Evolutionary conservation across 2,888 invertebrate species (phyloP), one percentile per base, ranked within the genome.

Genomic region (Smittia aterrima): DNA sequence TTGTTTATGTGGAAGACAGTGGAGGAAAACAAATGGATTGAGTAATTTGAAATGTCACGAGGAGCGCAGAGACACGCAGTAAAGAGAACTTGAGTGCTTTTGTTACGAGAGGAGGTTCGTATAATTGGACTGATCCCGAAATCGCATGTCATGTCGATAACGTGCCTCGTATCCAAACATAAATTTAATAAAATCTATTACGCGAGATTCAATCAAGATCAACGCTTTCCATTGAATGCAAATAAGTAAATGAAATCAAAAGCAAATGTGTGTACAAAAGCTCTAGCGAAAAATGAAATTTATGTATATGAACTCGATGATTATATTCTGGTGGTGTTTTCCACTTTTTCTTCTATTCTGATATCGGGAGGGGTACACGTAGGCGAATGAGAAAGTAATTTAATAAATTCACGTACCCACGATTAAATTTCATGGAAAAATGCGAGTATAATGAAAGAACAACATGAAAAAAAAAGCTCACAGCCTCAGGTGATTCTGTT

Each of bases 391-490:
- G 47, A 47, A 47, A 41, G 41, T 67, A 67, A 67, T 67, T 67
- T 67, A 41, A 67, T 67, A 67, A 67, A 67, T 41, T 22, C 41
- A 67, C 67, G 47, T 41, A 40, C 38, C 41, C 41, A 40, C 67
- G 67, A 67, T 67, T 67, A 67, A 67, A 67, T 67, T 67, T 67
- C 67, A 67, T 24, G 67, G 47, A 67, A 20, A 32, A 67, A 67
- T 67, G 47, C 24, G 67, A 47, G 41, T 6, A 27, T 67, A 67
- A 67, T 67, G 67, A 67, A 67, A 67, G 67, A 67, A 67, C 47
- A 67, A 67, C 67, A 67, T 67, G 67, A 67, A 66, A 22, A 16
- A 24, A 58, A 64, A 64, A 13, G 13, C 11, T 24, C 24, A 27
- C 64, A 64, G 64, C 64, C 64, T 24, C 64, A 64, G 64, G 64